Conservation (phyloP, 2,888 invertebrate species). For the Amiota mariae region DNA sequence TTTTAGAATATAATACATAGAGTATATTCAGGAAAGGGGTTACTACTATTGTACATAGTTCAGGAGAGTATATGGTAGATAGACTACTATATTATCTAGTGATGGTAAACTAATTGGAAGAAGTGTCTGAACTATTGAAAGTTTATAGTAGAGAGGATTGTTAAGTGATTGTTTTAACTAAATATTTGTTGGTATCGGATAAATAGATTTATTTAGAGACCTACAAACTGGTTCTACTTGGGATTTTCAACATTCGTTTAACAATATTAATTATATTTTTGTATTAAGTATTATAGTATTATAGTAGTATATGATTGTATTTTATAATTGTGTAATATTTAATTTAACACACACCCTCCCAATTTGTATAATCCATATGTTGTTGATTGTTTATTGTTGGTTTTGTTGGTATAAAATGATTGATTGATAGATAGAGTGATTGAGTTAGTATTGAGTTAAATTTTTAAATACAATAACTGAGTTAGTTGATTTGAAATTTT, state of each 20-base stretch:
- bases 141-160: too few relatives aligned
- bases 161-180: too few relatives aligned
- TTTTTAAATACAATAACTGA: neutral
- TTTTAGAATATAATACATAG: too few relatives aligned
- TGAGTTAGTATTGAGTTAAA: neutral
- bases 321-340: slow-evolving; percentile 33
- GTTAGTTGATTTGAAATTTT: slow-evolving; percentile 10
- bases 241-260: neutral
- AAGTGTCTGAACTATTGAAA: too few relatives aligned
- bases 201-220: neutral
- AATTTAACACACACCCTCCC: slow-evolving; percentile 66
- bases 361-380: slow-evolving; percentile 52
- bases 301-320: neutral
- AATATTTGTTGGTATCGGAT: too few relatives aligned
- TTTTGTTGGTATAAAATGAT: too few relatives aligned
- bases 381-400: neutral
- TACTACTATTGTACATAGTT: too few relatives aligned
- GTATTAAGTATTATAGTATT: too few relatives aligned
- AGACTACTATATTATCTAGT: too few relatives aligned
- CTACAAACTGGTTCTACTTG: neutral
- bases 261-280: slow-evolving; percentile 12
- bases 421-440: neutral
- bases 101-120: too few relatives aligned
- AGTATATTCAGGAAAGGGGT: too few relatives aligned
- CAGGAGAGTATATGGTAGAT: too few relatives aligned